Percentiles rank a stretch among this genome's conserved stretches.
These are phyloP conservation scores for Hyles euphorbiae DNA, from an alignment of 1,140 invertebrate species.

Conservation along the genomic window DNA sequence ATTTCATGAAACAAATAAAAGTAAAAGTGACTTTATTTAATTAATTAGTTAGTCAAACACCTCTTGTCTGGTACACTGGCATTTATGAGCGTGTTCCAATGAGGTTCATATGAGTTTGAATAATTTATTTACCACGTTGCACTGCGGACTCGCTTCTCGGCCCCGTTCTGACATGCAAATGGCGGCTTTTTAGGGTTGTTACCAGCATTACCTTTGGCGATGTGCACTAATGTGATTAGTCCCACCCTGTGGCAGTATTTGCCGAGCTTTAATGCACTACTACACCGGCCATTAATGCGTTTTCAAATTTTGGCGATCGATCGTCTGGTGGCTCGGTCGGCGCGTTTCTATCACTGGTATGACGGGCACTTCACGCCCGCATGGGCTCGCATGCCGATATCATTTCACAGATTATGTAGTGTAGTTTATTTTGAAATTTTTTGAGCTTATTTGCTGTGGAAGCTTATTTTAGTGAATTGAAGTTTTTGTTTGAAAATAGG, in stretches of 20 bases:
- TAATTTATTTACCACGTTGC: slow-evolving; percentile 30
- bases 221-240: slow-evolving; percentile 61
- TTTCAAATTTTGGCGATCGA: slow-evolving; percentile 14
- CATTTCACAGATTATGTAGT: no score
- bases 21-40: no score
- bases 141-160: slow-evolving; percentile 12
- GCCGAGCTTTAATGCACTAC: slow-evolving; percentile 45
- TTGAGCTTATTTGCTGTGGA: no score
- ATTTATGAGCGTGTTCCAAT: slow-evolving; percentile 14
- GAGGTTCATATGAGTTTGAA: slow-evolving; percentile 22
- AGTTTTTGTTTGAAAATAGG: no score
- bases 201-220: slow-evolving; percentile 47
- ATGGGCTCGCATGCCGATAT: no score
- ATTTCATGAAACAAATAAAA: no score
- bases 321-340: slow-evolving; percentile 1
- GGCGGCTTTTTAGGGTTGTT: slow-evolving; percentile 52
- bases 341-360: no score
- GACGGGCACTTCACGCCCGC: no score
- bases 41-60: no score
- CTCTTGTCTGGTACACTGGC: slow-evolving; percentile 3
- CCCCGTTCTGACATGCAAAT: slow-evolving; percentile 41
- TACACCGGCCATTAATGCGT: slow-evolving; percentile 33
- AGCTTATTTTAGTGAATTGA: no score
- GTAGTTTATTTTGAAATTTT: no score
- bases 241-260: slow-evolving; percentile 46